Percentiles rank a stretch among this genome's conserved stretches.
These are phyloP conservation scores for Nemapogon koenigi DNA, from an alignment of 2,888 invertebrate genomes.

Conservation along the genomic window DNA sequence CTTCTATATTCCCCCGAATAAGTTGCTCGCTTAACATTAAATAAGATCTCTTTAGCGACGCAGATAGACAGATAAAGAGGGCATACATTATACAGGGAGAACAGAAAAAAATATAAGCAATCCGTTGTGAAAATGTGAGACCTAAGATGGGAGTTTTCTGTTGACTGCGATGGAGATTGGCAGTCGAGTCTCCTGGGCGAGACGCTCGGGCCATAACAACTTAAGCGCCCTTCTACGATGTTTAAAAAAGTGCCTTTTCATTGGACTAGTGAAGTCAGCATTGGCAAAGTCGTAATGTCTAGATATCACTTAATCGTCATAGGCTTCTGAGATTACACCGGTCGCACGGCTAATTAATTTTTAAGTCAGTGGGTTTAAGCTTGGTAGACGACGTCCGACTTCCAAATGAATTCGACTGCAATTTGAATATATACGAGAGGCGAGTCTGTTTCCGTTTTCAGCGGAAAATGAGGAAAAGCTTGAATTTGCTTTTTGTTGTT, in stretches of 20 bases:
- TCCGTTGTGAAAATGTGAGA: constrained; percentile 35
- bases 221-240: constrained; percentile 25
- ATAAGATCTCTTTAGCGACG: constrained; percentile 47
- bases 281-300: constrained; percentile 30
- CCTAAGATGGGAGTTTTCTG: constrained; percentile 37
- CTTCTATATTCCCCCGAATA: constrained; percentile 35
- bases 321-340: constrained; percentile 55
- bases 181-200: constrained; percentile 21
- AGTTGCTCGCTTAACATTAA: constrained; percentile 46
- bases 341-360: constrained; percentile 65
- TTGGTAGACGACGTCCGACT: constrained; percentile 36
- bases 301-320: constrained; percentile 44
- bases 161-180: constrained; percentile 36
- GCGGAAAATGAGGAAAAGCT: constrained; percentile 18
- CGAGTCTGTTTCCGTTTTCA: constrained; percentile 4
- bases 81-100: constrained; percentile 48
- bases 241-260: constrained; percentile 32
- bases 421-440: constrained; percentile 30
- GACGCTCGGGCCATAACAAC: constrained; percentile 21
- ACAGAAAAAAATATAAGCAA: constrained; percentile 41
- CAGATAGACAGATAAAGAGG: constrained; percentile 48
- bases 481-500: constrained; percentile 30
- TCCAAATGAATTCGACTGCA: constrained; percentile 45
- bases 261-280: constrained; percentile 29
- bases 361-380: constrained; percentile 53